Evolutionary conservation across 2,113 vertebrate species (phyloP).

Genomic region (Sinocyclocheilus rhinocerous): DNA sequence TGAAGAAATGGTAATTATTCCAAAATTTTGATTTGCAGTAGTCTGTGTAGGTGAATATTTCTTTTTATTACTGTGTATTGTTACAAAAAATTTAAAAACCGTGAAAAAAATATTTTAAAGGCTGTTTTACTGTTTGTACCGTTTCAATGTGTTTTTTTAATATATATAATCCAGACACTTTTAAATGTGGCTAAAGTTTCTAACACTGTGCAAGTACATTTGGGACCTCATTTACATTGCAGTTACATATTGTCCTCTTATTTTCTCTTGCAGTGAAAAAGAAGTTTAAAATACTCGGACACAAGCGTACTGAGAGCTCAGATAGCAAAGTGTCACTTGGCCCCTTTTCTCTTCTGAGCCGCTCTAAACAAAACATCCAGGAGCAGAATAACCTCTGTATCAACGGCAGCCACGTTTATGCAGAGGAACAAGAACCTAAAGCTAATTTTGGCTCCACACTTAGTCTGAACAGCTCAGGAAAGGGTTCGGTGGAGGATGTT

Average conservation of each 20-base stretch:
- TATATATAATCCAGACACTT: background rate
- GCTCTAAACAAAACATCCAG: constrained; percentile 80
- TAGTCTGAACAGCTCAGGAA: constrained; percentile 75
- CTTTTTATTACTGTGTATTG: too few species aligned
- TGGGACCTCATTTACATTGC: background rate
- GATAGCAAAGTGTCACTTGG: constrained; percentile 84
- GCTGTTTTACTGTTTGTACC: too few species aligned
- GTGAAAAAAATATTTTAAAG: too few species aligned
- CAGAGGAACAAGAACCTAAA: constrained; percentile 80
- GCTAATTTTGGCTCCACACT: constrained; percentile 66
- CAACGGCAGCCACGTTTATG: constrained; percentile 89
- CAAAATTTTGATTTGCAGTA: too few species aligned
- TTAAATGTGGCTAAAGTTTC: background rate
- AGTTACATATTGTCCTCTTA: background rate
- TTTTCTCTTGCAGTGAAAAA: constrained; percentile 70
- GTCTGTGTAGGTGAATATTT: too few species aligned
- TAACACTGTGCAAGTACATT: background rate
- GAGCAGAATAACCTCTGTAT: constrained; percentile 88
- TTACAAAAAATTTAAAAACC: too few species aligned
- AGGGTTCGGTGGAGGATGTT: constrained; percentile 74
- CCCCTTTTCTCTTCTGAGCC: constrained; percentile 84
- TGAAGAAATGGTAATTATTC: too few species aligned
- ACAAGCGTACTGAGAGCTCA: constrained; percentile 80
- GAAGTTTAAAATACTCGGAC: constrained; percentile 79
- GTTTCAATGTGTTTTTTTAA: too few species aligned